phyloP scores from a whole-genome alignment of 2,888 invertebrate genomes.

The Xylota segnis region DNA sequence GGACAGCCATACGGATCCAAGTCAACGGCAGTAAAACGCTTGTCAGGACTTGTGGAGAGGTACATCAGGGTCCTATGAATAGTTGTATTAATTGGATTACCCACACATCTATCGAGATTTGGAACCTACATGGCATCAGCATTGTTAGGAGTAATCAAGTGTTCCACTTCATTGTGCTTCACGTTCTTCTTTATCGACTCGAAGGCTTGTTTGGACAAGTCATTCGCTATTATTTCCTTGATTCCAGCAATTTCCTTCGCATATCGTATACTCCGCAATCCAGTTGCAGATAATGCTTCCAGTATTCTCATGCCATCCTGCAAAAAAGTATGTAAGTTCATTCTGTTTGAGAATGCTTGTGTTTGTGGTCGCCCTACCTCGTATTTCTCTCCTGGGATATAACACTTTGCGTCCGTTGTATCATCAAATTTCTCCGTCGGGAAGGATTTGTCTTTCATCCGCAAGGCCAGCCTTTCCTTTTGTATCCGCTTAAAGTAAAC shows the following conservation, averaged over 20 bases:
- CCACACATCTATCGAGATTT: not conserved
- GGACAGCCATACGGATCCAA: conserved; percentile 99
- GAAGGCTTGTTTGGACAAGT: conserved; percentile 93
- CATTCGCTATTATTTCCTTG: conserved; percentile 94
- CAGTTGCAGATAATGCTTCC: conserved; percentile 98
- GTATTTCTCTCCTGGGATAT: conserved; percentile 80
- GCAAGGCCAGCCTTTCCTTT: conserved; percentile 80
- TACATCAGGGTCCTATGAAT: conserved; percentile 93
- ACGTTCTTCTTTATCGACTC: conserved; percentile 92
- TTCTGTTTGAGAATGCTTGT: not conserved
- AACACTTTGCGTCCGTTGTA: conserved; percentile 36
- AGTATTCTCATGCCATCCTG: conserved; percentile 86
- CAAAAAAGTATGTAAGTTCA: not conserved
- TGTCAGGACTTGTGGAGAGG: conserved; percentile 87
- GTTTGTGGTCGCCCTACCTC: conserved; percentile 72
- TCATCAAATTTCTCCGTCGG: conserved; percentile 61
- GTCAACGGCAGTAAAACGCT: conserved; percentile 95
- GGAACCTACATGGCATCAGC: conserved; percentile 96
- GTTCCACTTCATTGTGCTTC: conserved; percentile 86
- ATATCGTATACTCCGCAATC: conserved; percentile 97
- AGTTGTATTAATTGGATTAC: not conserved
- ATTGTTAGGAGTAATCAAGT: conserved; percentile 90
- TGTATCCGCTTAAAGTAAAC: conserved; percentile 87
- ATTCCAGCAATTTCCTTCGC: conserved; percentile 96
- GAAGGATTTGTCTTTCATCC: conserved; percentile 69